These are phyloP conservation scores for Chaetodon trifasciatus DNA, from an alignment of 2,797 vertebrate genomes.

Conservation along the genomic window DNA sequence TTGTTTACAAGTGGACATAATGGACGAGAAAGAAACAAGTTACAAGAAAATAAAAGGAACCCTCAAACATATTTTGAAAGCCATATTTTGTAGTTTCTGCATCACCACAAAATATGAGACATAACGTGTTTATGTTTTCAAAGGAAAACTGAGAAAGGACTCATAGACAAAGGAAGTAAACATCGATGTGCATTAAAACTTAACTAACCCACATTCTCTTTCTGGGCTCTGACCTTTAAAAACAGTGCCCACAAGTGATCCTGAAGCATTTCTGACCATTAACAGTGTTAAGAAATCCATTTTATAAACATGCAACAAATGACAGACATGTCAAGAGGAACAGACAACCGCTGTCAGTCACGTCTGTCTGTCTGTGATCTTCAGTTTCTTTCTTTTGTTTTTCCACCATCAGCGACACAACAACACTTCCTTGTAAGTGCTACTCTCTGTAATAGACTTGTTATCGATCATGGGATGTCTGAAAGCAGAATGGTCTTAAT, in stretches of 20 bases:
- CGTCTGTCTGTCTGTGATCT: slow-evolving; percentile 1
- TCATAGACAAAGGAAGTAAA: slow-evolving; percentile 1
- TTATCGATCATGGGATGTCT: slow-evolving; percentile 32
- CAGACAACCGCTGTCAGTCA: not conserved
- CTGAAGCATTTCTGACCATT: not conserved
- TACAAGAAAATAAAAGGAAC: slow-evolving; percentile 2
- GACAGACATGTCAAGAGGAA: not conserved
- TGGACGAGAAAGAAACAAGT: slow-evolving; percentile 4
- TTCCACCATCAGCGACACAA: not conserved
- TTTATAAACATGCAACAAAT: not conserved
- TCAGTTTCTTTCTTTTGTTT: not conserved
- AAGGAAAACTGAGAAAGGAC: not conserved
- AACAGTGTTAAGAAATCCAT: not conserved
- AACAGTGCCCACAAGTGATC: slow-evolving; percentile 6
- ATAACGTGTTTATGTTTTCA: not conserved
- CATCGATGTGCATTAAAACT: not conserved
- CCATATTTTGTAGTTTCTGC: not conserved
- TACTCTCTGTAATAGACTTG: slow-evolving; percentile 6
- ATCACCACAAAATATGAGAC: not conserved
- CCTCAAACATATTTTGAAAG: slow-evolving; percentile 9
- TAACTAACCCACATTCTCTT: not conserved
- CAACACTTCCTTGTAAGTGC: slow-evolving; percentile 3
- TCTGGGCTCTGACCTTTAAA: slow-evolving; percentile 7
- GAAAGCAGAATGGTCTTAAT: slow-evolving; percentile 18
- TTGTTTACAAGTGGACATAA: slow-evolving; percentile 20